These are phyloP conservation scores for Carterocephalus palaemon DNA, from an alignment of 2,888 invertebrate species.

Conservation along the genomic window DNA sequence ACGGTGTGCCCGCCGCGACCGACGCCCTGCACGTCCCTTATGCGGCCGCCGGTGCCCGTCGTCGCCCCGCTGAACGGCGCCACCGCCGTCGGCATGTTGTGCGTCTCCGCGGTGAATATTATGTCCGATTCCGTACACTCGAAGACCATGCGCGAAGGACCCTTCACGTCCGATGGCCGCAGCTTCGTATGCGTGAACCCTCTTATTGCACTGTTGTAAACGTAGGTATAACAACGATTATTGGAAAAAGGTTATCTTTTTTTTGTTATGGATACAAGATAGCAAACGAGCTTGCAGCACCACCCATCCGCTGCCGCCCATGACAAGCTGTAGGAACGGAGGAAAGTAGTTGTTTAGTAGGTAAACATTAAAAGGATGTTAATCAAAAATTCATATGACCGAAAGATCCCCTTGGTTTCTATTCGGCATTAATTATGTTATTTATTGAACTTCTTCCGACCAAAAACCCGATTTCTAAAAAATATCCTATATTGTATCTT, in stretches of 20 bases:
- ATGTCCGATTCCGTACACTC: constrained; percentile 86
- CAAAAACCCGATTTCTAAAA: too few species aligned
- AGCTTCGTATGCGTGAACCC: constrained; percentile 87
- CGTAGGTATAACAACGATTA: too few species aligned
- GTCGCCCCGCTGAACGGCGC: constrained; percentile 99
- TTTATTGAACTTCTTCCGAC: too few species aligned
- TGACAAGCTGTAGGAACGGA: too few species aligned
- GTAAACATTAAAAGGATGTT: not conserved
- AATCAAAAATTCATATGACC: too few species aligned
- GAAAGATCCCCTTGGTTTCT: too few species aligned
- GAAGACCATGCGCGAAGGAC: constrained; percentile 81
- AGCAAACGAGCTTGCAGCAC: too few species aligned
- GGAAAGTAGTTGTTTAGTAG: not conserved
- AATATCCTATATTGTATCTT: too few species aligned
- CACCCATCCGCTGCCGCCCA: too few species aligned
- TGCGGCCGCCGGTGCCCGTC: constrained; percentile 97
- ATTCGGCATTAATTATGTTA: too few species aligned
- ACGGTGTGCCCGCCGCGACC: constrained; percentile 96
- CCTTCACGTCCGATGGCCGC: constrained; percentile 78
- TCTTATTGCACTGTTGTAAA: constrained; percentile 92
- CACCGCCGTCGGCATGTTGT: constrained; percentile 98
- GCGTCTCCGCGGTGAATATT: constrained; percentile 99
- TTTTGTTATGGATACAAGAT: too few species aligned
- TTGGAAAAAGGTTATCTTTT: too few species aligned
- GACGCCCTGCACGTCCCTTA: constrained; percentile 96